Percentiles rank a stretch among this genome's conserved stretches.
phyloP scores from a whole-genome alignment of 1,140 invertebrate genomes.

The Wiebesia pumilae region DNA sequence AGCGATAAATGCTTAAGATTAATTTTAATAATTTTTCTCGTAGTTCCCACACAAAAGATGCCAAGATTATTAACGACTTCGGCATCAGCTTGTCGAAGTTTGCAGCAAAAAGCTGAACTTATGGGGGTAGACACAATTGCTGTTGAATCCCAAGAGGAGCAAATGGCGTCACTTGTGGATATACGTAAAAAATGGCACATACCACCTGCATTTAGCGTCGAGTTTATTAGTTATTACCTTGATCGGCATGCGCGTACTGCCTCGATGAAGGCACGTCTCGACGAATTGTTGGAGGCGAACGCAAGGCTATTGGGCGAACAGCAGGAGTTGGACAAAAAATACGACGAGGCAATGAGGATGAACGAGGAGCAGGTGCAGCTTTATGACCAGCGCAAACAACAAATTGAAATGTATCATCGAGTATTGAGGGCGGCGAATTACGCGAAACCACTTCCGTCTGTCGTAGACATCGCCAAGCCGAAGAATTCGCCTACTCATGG shows the following conservation, averaged over 20 bases:
- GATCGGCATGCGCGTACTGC: conserved; percentile 88
- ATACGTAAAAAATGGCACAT: conserved; percentile 95
- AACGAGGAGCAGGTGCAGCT: conserved; percentile 71
- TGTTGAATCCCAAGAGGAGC: conserved; percentile 86
- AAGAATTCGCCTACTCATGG: conserved; percentile 59
- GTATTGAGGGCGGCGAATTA: conserved; percentile 66
- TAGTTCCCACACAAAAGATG: conserved; percentile 95
- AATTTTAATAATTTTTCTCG: conserved; percentile 2
- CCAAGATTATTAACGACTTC: conserved; percentile 91
- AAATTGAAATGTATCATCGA: conserved; percentile 71
- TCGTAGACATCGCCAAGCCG: conserved; percentile 66
- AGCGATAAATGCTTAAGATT: too few relatives aligned
- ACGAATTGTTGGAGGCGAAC: conserved; percentile 86
- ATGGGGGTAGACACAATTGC: conserved; percentile 90
- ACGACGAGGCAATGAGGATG: conserved; percentile 82
- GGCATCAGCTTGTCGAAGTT: conserved; percentile 88
- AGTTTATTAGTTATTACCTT: conserved; percentile 95
- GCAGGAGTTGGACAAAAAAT: conserved; percentile 82
- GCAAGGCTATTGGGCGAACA: conserved; percentile 82
- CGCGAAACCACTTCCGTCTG: conserved; percentile 65
- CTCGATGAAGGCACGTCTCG: conserved; percentile 84
- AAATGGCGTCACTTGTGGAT: conserved; percentile 86
- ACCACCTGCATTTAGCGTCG: conserved; percentile 91
- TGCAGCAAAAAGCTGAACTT: conserved; percentile 90
- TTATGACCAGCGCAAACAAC: conserved; percentile 78